Evolutionary conservation across 2,888 invertebrate genomes (phyloP), one percentile per base, ranked within the genome.

Genomic region (Rhaphigaster nebulosa): DNA sequence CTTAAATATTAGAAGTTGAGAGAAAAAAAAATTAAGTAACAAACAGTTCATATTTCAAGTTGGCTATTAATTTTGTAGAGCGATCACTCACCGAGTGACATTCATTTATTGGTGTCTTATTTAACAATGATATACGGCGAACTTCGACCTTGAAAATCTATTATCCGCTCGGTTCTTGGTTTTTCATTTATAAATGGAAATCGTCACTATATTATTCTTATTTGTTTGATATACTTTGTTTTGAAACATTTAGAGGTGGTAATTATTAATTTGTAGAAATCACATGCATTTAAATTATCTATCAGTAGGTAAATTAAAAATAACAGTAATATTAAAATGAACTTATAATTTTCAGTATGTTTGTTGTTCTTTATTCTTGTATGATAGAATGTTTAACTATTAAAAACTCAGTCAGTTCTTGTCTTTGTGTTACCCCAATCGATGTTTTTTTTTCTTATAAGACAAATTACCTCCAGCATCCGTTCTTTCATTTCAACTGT

Each of bases 41-140:
- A 80, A 26, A 80, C 80, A 80, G 80, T 41, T 80, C 6, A 80
- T 80, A 38, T 80, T 80, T 80, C 23, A 80, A 38, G 80, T 41
- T 18, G 41, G 10, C 41, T 23, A 80, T 80, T 41, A 38, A 80
- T 41, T 80, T 80, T 29, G 15, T 26, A 41, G 41, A 41, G 80
- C 41, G 26, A 41, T 80, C 80, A 80, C 41, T 80, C 80, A 80
- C 13, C 23, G 0, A 0, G 41, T 41, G 80, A 80, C 80, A 41
- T 80, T 80, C 41, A 45, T 41, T 80, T 80, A 41, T 80, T 45
- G 80, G 80, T 26, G 38, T 8, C 80, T 80, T 80, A 80, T 80
- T 80, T 80, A 80, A 10, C 1, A 41, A 80, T 80, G 80, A 80
- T 80, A 12, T 41, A 80, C 41, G 38, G 41, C 26, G 20, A 13